These are phyloP conservation scores for Hirudinaria manillensis DNA, from an alignment of 2,888 invertebrate genomes.

Conservation along the genomic window DNA sequence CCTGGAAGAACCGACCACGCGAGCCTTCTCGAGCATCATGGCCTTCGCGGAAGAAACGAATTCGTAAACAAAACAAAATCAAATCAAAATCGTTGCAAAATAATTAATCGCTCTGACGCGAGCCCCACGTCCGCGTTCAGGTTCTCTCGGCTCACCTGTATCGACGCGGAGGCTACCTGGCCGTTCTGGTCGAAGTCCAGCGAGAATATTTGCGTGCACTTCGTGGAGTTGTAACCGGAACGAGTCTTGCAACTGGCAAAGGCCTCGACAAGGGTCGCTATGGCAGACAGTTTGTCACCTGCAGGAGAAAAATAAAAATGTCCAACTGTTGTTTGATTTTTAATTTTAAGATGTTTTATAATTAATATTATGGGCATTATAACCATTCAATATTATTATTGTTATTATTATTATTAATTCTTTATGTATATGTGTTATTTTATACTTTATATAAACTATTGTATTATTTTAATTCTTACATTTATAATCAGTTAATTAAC, in stretches of 20 bases:
- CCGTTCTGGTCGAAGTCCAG: slow-evolving; percentile 91
- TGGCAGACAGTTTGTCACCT: slow-evolving; percentile 75
- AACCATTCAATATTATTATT: not conserved
- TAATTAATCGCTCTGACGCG: too few relatives aligned
- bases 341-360: not conserved
- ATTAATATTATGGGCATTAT: not conserved
- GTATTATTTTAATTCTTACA: too few relatives aligned
- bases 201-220: slow-evolving; percentile 84
- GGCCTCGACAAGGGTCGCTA: slow-evolving; percentile 76
- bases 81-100: too few relatives aligned
- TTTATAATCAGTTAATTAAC: too few relatives aligned
- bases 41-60: slow-evolving; percentile 51
- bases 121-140: too few relatives aligned
- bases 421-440: too few relatives aligned
- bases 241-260: slow-evolving; percentile 66
- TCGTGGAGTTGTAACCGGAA: slow-evolving; percentile 62
- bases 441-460: too few relatives aligned
- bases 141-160: too few relatives aligned
- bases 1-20: slow-evolving; percentile 67
- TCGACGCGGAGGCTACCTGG: slow-evolving; percentile 77
- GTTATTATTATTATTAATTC: too few relatives aligned
- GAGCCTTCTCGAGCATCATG: slow-evolving; percentile 71
- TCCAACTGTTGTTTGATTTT: not conserved
- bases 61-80: slow-evolving; percentile 8
- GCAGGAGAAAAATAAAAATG: slow-evolving; percentile 50